Evolutionary conservation across 2,888 invertebrate genomes (phyloP), one percentile per base, ranked within the genome.

Genomic region (Camponotus fellah): DNA sequence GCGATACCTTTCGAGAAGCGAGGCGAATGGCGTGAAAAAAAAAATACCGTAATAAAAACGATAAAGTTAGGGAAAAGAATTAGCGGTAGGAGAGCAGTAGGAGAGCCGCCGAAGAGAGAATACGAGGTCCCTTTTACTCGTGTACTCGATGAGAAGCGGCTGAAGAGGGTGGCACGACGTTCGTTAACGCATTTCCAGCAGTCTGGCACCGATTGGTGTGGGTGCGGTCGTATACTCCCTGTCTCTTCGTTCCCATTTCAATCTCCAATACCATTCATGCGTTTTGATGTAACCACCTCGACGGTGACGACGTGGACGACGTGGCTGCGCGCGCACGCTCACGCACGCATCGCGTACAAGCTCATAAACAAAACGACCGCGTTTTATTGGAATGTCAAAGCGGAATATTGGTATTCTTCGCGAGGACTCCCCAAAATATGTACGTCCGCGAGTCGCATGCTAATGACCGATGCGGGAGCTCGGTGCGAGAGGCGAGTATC

Each of bases 361-460:
- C 94, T 93, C 95, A 94, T 95, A 94, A 95, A 95, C 94, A 95
- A 95, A 95, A 95, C 94, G 94, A 93, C 93, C 94, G 94, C 94
- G 93, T 94, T 95, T 94, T 94, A 95, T 94, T 94, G 95, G 94
- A 94, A 95, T 93, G 94, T 95, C 94, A 94, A 94, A 94, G 94
- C 94, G 92, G 93, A 93, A 93, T 94, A 94, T 95, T 95, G 94
- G 94, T 95, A 95, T 95, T 95, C 95, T 91, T 92, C 88, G 90
- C 92, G 93, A 91, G 89, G 91, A 92, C 93, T 93, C 94, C 93
- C 94, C 94, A 93, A 94, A 95, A 95, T 95, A 94, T 94, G 94
- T 94, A 93, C 92, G 91, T 89, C 90, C 94, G 92, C 93, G 93
- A 92, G 94, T 91, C 93, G 95, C 94, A 95, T 95, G 94, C 93